These are phyloP conservation scores for Dromas ardeola DNA, from an alignment of 2,113 vertebrate genomes.

Conservation along the genomic window DNA sequence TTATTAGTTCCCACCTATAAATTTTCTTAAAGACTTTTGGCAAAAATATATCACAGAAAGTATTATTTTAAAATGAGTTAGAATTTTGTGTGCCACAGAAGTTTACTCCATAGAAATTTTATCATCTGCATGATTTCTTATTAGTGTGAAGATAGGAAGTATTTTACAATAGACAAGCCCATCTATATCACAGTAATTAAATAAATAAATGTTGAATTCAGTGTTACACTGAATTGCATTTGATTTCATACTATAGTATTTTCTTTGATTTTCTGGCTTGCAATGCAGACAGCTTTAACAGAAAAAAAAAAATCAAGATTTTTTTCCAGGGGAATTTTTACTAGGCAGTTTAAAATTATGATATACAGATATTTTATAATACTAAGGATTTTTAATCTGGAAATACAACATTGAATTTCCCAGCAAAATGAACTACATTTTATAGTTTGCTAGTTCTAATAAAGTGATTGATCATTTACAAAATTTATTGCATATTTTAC, in stretches of 20 bases:
- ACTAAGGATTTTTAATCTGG: background rate
- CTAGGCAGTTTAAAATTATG: background rate
- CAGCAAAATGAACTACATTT: background rate
- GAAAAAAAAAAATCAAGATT: background rate
- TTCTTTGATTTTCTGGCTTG: background rate
- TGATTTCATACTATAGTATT: background rate
- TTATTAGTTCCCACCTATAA: background rate
- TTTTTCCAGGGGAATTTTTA: background rate
- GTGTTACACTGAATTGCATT: background rate
- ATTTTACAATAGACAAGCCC: background rate
- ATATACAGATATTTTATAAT: background rate
- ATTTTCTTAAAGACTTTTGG: background rate
- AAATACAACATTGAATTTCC: background rate
- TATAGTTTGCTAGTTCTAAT: background rate
- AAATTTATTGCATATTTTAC: background rate
- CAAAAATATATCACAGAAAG: background rate
- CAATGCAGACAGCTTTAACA: background rate
- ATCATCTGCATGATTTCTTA: background rate
- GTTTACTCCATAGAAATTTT: background rate
- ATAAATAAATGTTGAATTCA: background rate
- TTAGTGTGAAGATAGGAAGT: background rate
- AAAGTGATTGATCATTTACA: background rate
- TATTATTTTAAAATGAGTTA: background rate
- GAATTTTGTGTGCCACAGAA: background rate
- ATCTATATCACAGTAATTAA: background rate